Base-by-base conservation (phyloP, 2,888 invertebrate genomes). In the Scotopteryx bipunctaria region DNA sequence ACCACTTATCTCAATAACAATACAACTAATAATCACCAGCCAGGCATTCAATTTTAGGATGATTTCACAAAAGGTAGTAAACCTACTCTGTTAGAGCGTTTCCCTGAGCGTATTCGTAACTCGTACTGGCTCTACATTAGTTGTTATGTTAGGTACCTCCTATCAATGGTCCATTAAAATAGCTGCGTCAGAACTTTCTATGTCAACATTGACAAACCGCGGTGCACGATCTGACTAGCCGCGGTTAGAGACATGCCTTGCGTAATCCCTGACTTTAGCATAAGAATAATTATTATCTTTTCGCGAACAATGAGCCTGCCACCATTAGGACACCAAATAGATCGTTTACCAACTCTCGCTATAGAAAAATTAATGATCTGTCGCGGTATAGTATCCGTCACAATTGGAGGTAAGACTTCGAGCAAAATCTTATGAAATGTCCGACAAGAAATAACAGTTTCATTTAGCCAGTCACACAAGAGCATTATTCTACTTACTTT, bases 311-410 rank as follows among this genome's bases (percentile, higher is more conserved):
- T 51, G 45, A 25, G 50, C 41, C 52, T 53, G 61, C 15, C 40
- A 40, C 29, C 40, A 55, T 59, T 62, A 56, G 52, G 63, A 51
- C 64, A 54, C 59, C 52, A 61, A 59, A 60, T 5, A 62, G 43
- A 63, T 52, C 57, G 59, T 70, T 69, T 65, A 46, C 62, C 53
- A 64, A 63, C 49, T 46, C 51, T 56, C 35, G 48, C 57, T 53
- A 58, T 52, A 52, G 51, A 61, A 47, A 64, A 64, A 69, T 66
- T 70, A 75, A 76, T 76, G 68, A 53, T 52, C 63, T 60, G 65
- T 63, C 53, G 3, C 32, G 27, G 9, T 8, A 1, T 15, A 16
- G 17, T 31, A 19, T 29, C 31, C 14, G 9, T 23, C 5, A 13
- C 25, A 48, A 44, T 52, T 40, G 21, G 44, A n/a, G 37, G 31